A percentile compares a stretch with the other conserved stretches of the same genome.
phyloP scores from a whole-genome alignment of 1,140 invertebrate genomes.

The Penaeus indicus region DNA sequence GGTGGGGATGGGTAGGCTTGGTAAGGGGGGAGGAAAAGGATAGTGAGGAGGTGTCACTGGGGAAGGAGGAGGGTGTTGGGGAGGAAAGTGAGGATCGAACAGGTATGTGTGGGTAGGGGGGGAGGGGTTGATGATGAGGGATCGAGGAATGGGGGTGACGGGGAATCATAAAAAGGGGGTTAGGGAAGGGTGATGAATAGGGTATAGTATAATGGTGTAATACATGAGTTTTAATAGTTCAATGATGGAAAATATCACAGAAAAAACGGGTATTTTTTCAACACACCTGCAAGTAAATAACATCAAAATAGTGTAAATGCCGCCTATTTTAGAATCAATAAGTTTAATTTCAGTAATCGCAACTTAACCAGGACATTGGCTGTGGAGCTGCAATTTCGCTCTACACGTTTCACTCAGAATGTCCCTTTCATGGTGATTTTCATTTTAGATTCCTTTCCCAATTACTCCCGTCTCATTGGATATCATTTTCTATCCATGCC shows the following conservation, averaged over 20 bases:
- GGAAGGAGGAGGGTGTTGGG: background rate
- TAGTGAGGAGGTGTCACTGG: background rate
- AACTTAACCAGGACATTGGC: no score
- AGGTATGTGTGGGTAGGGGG: background rate
- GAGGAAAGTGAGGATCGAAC: background rate
- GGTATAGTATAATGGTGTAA: background rate
- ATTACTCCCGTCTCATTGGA: background rate
- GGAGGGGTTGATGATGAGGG: background rate
- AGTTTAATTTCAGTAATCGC: no score
- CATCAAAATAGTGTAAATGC: no score
- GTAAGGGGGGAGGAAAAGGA: background rate
- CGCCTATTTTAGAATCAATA: no score
- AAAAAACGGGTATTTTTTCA: no score
- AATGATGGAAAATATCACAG: background rate
- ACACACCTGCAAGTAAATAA: no score
- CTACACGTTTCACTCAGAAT: no score
- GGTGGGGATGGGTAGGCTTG: background rate
- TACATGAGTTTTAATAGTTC: background rate
- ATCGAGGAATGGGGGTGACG: background rate
- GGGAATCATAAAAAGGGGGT: background rate
- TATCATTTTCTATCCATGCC: slow-evolving; percentile 13
- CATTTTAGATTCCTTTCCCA: background rate
- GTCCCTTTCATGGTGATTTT: no score
- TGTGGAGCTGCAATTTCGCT: no score
- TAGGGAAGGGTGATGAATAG: background rate